These are phyloP conservation scores for Zaprionus nigranus DNA, from an alignment of 1,140 invertebrate species.

Conservation along the genomic window DNA sequence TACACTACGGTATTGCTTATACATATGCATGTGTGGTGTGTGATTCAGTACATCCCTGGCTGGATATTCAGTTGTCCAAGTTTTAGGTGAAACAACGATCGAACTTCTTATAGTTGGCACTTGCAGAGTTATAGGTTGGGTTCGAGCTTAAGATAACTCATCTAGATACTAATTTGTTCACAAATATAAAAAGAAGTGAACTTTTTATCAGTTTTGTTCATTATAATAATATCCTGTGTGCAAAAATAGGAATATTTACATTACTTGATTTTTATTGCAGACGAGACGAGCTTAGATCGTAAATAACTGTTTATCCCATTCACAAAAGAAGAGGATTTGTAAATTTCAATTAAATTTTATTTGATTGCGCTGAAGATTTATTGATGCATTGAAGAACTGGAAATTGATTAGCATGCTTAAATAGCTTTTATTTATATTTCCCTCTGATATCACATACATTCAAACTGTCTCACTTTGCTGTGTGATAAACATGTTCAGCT, in stretches of 20 bases:
- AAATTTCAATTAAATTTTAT: conserved; percentile 66
- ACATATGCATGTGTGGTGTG: neutral
- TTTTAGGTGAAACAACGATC: neutral
- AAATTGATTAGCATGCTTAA: conserved; percentile 65
- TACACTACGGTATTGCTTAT: conserved; percentile 1
- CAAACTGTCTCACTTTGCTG: conserved; percentile 3
- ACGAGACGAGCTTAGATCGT: neutral
- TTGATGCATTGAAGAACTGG: conserved; percentile 58
- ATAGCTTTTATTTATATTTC: conserved; percentile 34
- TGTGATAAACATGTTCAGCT: conserved; percentile 39
- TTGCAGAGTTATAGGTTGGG: neutral
- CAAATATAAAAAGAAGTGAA: too few species aligned
- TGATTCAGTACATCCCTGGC: neutral
- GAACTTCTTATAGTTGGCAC: neutral
- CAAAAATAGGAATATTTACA: neutral
- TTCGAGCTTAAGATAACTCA: too few species aligned
- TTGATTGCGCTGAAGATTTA: conserved; percentile 51
- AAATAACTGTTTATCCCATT: conserved; percentile 20
- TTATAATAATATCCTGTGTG: too few species aligned
- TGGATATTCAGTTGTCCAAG: neutral
- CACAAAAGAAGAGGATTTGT: conserved; percentile 19
- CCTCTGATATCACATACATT: conserved; percentile 49
- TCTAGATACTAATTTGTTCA: too few species aligned
- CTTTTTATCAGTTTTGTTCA: too few species aligned
- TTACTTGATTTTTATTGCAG: neutral